Evolutionary conservation across 1,140 invertebrate species (phyloP).

Genomic region (Doryteuthis pealeii): DNA sequence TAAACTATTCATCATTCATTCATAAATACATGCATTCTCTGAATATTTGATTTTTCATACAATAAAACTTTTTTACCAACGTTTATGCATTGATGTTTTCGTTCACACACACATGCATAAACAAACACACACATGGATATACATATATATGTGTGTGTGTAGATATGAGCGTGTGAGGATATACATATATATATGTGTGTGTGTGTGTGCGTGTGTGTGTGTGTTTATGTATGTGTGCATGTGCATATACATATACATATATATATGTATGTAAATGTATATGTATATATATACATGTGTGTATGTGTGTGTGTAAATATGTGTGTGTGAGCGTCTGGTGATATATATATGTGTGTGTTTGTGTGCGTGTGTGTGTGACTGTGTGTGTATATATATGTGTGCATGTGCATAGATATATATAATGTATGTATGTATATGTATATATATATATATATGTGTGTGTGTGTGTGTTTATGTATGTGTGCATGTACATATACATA

Average conservation of each 20-base stretch:
- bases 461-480: too few species aligned
- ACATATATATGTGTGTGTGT: background rate
- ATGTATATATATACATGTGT: background rate
- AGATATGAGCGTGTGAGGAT: background rate
- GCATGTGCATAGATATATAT: background rate
- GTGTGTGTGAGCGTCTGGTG: background rate
- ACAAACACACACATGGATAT: background rate
- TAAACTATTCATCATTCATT: too few species aligned
- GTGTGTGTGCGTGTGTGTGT: background rate
- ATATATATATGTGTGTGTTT: background rate
- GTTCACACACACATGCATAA: background rate
- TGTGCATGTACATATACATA: background rate
- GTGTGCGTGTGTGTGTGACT: background rate
- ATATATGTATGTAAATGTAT: background rate
- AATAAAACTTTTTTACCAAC: too few species aligned
- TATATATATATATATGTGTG: background rate
- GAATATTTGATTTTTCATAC: too few species aligned
- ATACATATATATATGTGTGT: background rate
- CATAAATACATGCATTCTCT: too few species aligned
- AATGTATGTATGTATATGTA: background rate
- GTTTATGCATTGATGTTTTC: too few species aligned
- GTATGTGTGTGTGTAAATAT: background rate
- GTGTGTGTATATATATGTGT: background rate
- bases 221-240: background rate
- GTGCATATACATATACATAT: background rate